phyloP scores from a whole-genome alignment of 37 sponge, comb jelly and placozoan genomes.

The Axinella damicornis region DNA sequence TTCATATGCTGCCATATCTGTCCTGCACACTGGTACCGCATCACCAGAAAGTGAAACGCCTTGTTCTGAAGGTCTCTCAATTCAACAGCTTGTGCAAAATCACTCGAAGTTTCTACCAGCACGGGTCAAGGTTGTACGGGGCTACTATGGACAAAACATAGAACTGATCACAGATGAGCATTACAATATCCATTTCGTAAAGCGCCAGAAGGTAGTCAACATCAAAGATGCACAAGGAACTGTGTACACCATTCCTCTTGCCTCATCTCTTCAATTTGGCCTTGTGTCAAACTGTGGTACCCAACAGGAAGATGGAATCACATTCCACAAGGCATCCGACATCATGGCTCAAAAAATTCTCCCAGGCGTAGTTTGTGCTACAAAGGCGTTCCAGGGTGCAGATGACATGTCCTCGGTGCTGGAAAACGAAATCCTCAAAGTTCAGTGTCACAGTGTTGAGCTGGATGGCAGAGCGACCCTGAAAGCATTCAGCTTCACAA shows the following conservation, averaged over 20 bases:
- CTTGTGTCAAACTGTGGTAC: conserved; percentile 20
- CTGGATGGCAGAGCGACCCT: conserved; percentile 15
- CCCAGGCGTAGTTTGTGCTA: conserved; percentile 49
- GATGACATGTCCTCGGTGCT: not conserved
- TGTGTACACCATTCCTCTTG: conserved; percentile 19
- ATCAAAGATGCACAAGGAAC: conserved; percentile 25
- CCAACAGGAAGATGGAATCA: conserved; percentile 28
- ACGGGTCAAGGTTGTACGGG: conserved; percentile 40
- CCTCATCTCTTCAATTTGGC: conserved; percentile 32
- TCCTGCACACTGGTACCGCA: too few relatives aligned
- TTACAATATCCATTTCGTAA: conserved; percentile 33
- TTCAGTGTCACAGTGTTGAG: not conserved
- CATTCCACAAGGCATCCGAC: conserved; percentile 21
- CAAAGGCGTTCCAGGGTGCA: not conserved
- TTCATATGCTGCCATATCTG: too few relatives aligned
- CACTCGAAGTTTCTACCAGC: conserved; percentile 30
- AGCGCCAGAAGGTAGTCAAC: conserved; percentile 33
- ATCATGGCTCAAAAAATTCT: conserved; percentile 12
- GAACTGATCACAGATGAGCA: conserved; percentile 38
- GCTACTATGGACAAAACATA: conserved; percentile 29
- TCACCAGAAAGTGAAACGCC: too few relatives aligned
- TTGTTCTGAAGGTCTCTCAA: too few relatives aligned
- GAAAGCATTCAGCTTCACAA: conserved; percentile 29
- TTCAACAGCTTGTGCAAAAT: not conserved
- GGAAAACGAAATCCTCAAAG: conserved; percentile 31